A percentile compares a stretch with the other conserved stretches of the same genome.
These are phyloP conservation scores for Stenichneumon culpator DNA, from an alignment of 2,888 invertebrate genomes.

Conservation along the genomic window DNA sequence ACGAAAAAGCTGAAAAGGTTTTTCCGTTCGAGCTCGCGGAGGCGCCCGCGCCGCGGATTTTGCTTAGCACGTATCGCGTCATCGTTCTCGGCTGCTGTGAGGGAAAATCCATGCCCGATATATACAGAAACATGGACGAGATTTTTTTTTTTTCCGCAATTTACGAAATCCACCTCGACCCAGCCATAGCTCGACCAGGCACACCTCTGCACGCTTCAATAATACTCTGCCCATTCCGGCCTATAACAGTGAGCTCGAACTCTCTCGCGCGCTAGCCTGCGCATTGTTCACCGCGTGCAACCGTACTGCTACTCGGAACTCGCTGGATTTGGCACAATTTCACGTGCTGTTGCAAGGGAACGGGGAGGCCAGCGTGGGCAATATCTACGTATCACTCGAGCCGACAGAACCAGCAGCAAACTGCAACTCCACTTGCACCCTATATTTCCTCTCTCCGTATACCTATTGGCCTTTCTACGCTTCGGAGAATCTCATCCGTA, in stretches of 20 bases:
- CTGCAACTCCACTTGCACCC: slow-evolving; percentile 44
- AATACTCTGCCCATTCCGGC: not conserved
- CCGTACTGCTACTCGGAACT: slow-evolving; percentile 15
- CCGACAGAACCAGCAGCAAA: slow-evolving; percentile 40
- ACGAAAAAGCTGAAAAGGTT: slow-evolving; percentile 3
- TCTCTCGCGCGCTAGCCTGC: slow-evolving; percentile 24
- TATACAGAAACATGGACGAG: not conserved
- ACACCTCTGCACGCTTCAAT: slow-evolving; percentile 14
- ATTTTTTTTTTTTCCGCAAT: slow-evolving; percentile 15
- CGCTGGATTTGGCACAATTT: slow-evolving; percentile 65
- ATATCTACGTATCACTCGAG: slow-evolving; percentile 10
- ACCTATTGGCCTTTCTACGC: slow-evolving; percentile 46
- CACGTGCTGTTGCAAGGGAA: slow-evolving; percentile 17
- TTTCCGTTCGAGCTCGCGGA: slow-evolving; percentile 9
- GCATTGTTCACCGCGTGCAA: slow-evolving; percentile 55
- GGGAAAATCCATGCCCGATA: not conserved
- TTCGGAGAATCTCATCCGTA: slow-evolving; percentile 58
- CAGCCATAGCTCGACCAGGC: slow-evolving; percentile 30
- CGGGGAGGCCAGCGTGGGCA: not conserved
- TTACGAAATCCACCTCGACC: slow-evolving; percentile 27
- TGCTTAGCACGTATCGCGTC: slow-evolving; percentile 33
- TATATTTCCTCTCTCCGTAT: not conserved
- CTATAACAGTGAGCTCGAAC: slow-evolving; percentile 11
- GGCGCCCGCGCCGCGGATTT: slow-evolving; percentile 1
- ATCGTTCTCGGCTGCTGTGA: not conserved